Percentiles rank a stretch among this genome's conserved stretches.
Evolutionary conservation across 2,797 vertebrate species (phyloP).

Genomic region (Tiaroga cobitis): DNA sequence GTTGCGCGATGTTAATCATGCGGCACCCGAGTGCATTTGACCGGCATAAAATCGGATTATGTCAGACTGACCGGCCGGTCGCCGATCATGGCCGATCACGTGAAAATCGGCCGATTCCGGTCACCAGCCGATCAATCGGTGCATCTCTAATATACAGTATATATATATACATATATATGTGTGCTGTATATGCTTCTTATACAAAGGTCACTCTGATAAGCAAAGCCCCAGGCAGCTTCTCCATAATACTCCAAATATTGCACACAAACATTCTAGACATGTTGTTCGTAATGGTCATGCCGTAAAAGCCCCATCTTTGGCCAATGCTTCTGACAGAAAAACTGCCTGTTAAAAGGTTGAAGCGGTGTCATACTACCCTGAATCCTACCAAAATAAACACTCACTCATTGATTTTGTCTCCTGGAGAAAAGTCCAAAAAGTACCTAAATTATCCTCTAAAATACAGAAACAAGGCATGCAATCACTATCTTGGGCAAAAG

Average conservation of each 20-base stretch:
- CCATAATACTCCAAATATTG: neutral
- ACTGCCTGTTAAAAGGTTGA: neutral
- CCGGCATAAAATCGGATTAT: too few species aligned
- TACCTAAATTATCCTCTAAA: neutral
- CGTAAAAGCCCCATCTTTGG: neutral
- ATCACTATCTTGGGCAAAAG: neutral
- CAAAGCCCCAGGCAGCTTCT: neutral
- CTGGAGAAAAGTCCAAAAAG: neutral
- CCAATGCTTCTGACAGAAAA: neutral
- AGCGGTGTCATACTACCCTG: neutral
- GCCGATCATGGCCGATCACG: too few species aligned
- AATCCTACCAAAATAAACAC: neutral
- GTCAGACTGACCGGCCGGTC: too few species aligned
- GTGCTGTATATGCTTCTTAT: too few species aligned
- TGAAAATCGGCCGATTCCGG: too few species aligned
- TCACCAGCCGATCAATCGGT: too few species aligned
- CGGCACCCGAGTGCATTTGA: too few species aligned
- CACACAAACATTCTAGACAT: slow-evolving; percentile 1
- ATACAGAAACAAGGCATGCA: neutral
- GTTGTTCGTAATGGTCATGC: neutral
- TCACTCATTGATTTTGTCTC: neutral
- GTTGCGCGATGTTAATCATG: too few species aligned
- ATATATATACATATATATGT: too few species aligned
- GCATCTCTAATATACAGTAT: too few species aligned
- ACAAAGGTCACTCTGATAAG: neutral